phyloP scores from a whole-genome alignment of 1,140 invertebrate genomes.

The Lordiphosa collinella region DNA sequence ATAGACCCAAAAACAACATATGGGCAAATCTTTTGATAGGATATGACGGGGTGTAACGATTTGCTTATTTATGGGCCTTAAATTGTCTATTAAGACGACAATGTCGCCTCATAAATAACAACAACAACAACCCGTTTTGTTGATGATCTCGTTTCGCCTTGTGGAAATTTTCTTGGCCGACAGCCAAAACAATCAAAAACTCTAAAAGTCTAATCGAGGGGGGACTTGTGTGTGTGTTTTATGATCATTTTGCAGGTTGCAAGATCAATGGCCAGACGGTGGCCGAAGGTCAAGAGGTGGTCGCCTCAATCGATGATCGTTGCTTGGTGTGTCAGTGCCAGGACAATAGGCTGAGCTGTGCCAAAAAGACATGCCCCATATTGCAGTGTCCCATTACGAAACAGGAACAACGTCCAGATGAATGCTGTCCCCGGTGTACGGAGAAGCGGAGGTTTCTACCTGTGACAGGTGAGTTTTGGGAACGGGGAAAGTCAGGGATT shows the following conservation, averaged over 20 bases:
- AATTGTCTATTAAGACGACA: slow-evolving; percentile 75
- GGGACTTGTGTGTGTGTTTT: neutral
- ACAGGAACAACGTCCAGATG: slow-evolving; percentile 84
- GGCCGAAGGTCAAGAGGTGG: slow-evolving; percentile 88
- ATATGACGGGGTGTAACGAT: slow-evolving; percentile 27
- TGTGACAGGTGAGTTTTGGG: slow-evolving; percentile 80
- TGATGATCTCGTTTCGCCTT: slow-evolving; percentile 19
- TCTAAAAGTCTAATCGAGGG: slow-evolving; percentile 27
- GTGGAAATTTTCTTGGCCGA: slow-evolving; percentile 69
- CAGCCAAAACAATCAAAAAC: slow-evolving; percentile 47
- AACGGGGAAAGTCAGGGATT: no score
- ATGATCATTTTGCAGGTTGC: slow-evolving; percentile 83
- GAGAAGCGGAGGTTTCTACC: slow-evolving; percentile 82
- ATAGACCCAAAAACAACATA: slow-evolving; percentile 16
- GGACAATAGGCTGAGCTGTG: slow-evolving; percentile 87
- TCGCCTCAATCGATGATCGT: slow-evolving; percentile 88
- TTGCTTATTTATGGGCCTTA: slow-evolving; percentile 75
- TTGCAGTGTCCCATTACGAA: slow-evolving; percentile 86
- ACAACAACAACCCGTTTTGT: slow-evolving; percentile 53
- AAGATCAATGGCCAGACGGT: slow-evolving; percentile 85
- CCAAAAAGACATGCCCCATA: slow-evolving; percentile 91
- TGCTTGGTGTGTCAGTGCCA: slow-evolving; percentile 92
- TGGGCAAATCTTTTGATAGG: slow-evolving; percentile 20
- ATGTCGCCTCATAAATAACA: slow-evolving; percentile 42
- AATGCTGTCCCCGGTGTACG: slow-evolving; percentile 91